These are phyloP conservation scores for Atopsyche davidsoni DNA, from an alignment of 1,140 invertebrate genomes.

Conservation along the genomic window DNA sequence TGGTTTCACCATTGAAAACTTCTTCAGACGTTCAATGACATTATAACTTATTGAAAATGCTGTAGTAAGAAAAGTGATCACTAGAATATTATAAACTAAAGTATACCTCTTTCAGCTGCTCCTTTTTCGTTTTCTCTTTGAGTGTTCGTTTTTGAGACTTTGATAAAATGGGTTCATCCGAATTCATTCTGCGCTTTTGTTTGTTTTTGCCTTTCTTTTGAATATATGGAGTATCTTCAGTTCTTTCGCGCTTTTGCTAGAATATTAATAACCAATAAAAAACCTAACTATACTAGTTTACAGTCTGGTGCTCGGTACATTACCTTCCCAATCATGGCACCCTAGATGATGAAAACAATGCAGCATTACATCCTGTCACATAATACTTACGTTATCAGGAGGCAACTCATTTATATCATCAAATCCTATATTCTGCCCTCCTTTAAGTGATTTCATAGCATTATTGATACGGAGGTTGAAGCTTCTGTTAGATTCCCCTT, in stretches of 20 bases:
- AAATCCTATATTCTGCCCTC: conserved; percentile 18
- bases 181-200: conserved; percentile 22
- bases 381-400: no score
- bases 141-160: conserved; percentile 46
- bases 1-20: no score
- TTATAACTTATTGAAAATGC: no score
- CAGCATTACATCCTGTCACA: neutral
- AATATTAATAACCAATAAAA: conserved; percentile 3
- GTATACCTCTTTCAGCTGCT: conserved; percentile 33
- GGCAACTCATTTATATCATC: conserved; percentile 21
- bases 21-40: no score
- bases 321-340: no score
- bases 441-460: conserved; percentile 20
- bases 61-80: no score
- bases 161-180: conserved; percentile 33
- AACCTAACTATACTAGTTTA: no score
- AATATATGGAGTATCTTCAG: conserved; percentile 7
- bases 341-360: conserved; percentile 5
- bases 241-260: conserved; percentile 6
- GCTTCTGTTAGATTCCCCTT: conserved; percentile 27
- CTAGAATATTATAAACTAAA: neutral
- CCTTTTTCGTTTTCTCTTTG: conserved; percentile 44
- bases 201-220: conserved; percentile 12
- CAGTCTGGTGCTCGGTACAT: no score
- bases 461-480: conserved; percentile 26